Evolutionary conservation across 2,888 invertebrate species (phyloP).

Genomic region (Trypoxylon attenuatum): DNA sequence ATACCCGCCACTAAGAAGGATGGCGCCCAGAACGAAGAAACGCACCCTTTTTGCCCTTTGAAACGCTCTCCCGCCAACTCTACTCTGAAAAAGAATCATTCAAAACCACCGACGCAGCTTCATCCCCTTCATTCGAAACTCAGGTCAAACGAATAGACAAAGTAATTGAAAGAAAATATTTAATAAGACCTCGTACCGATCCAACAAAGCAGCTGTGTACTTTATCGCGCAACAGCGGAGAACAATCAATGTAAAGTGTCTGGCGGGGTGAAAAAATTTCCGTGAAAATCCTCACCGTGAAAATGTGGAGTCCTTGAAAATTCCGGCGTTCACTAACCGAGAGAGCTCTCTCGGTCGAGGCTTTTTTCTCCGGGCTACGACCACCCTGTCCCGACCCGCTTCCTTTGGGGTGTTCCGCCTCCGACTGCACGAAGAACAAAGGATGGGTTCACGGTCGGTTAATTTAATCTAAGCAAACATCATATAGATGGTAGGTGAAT

Average conservation of each 20-base stretch:
- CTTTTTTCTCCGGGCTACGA: slow-evolving; percentile 18
- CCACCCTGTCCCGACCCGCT: slow-evolving; percentile 24
- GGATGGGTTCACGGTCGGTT: slow-evolving; percentile 66
- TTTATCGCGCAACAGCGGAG: too few species aligned
- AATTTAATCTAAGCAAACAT: slow-evolving; percentile 74
- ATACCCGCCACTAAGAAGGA: slow-evolving; percentile 51
- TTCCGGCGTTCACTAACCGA: not conserved
- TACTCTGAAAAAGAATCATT: not conserved
- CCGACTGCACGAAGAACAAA: slow-evolving; percentile 61
- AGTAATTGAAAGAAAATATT: too few species aligned
- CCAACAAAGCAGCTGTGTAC: too few species aligned
- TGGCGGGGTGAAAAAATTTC: too few species aligned
- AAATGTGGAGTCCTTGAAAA: too few species aligned
- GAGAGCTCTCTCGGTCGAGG: not conserved
- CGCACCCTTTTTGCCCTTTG: not conserved
- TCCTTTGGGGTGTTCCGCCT: slow-evolving; percentile 26
- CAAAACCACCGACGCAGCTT: too few species aligned
- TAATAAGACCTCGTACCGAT: too few species aligned
- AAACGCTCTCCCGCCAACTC: not conserved
- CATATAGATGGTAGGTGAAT: slow-evolving; percentile 68
- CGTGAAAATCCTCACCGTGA: too few species aligned
- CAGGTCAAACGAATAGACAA: too few species aligned
- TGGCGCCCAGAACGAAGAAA: slow-evolving; percentile 57
- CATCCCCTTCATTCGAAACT: too few species aligned
- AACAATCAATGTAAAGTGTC: too few species aligned